A percentile compares a stretch with the other conserved stretches of the same genome.
Conservation (phyloP, 1,140 invertebrate species). For the Drosophila bocki region DNA sequence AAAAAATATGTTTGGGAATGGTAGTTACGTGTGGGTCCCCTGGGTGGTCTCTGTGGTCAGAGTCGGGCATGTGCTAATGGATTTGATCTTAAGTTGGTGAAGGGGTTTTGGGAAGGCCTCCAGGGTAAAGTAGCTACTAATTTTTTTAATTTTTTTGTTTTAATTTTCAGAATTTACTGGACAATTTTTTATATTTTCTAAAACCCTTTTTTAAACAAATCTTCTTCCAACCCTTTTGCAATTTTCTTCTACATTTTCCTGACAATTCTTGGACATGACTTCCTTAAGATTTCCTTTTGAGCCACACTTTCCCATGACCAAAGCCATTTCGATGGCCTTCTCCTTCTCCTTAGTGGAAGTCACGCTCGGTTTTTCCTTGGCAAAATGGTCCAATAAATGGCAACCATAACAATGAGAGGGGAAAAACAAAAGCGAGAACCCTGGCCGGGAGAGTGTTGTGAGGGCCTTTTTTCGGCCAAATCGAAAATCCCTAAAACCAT, state of each 20-base stretch:
- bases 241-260: conserved; percentile 17
- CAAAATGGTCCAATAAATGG: conserved; percentile 73
- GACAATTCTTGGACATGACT: conserved; percentile 39
- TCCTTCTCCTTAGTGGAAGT: conserved; percentile 45
- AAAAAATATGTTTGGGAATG: not conserved
- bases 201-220: not conserved
- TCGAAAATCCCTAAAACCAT: conserved; percentile 42
- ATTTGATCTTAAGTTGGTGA: not conserved
- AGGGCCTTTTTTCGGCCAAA: conserved; percentile 27
- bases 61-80: conserved; percentile 18
- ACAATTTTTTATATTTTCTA: not conserved
- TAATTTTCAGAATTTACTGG: too few species aligned
- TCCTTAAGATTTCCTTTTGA: conserved; percentile 22
- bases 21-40: conserved; percentile 13
- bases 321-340: conserved; percentile 63
- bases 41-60: conserved; percentile 1
- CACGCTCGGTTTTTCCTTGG: conserved; percentile 54
- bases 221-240: not conserved
- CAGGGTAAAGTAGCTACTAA: not conserved
- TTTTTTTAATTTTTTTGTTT: too few species aligned
- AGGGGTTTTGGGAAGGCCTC: not conserved
- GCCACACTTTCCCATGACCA: conserved; percentile 77
- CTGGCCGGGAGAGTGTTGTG: conserved; percentile 29
- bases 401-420: conserved; percentile 44
- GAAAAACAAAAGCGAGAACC: conserved; percentile 39